Evolutionary conservation across 2,888 invertebrate species (phyloP), one percentile per base, ranked within the genome.

Genomic region (Aleiodes alternator): DNA sequence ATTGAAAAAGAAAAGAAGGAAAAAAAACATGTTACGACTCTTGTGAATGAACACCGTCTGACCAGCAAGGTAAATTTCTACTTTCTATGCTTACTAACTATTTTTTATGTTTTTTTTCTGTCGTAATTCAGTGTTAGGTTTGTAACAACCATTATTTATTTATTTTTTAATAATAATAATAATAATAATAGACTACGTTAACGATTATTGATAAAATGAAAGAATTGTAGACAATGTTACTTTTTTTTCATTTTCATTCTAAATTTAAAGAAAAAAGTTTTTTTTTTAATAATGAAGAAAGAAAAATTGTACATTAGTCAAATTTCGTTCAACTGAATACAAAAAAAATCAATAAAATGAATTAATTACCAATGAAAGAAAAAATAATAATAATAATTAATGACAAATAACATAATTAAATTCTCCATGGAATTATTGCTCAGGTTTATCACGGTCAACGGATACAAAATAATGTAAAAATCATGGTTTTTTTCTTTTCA

Each of bases 21-120:
- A 70, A 64, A 51, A 61, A 61, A 61, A 53, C 23, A 11, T 50
- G 29, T 23, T 12, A 34, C 31, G 16, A 48, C 66, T 51, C 57
- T 68, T 74, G 73, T 55, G 72, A 78, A 59, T 16, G 31, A 57
- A 76, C 76, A 78, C 78, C 75, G 78, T 79, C 71, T 73, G 59
- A 59, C 72, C 68, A 71, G 64, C 56, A 71, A 64, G 72, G 55
- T 66, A 75, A 75, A 55, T 76, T 23, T 51, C 66, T 71, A 69
- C 59, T 29, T 51, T 64, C n/a, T 53, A 59, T n/a, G 61, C 64
- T 72, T 59, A 64, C 51, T 50, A 43, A 53, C 43, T 72, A 53
- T 48, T 51, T 64, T 59, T 59, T 73, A 43, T 55, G 11, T 23
- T 23, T 23, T 23, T 73, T 69, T 16, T 31, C 12, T 68, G 43